phyloP scores from a whole-genome alignment of 2,888 invertebrate species.

The Serrognathus titanus region DNA sequence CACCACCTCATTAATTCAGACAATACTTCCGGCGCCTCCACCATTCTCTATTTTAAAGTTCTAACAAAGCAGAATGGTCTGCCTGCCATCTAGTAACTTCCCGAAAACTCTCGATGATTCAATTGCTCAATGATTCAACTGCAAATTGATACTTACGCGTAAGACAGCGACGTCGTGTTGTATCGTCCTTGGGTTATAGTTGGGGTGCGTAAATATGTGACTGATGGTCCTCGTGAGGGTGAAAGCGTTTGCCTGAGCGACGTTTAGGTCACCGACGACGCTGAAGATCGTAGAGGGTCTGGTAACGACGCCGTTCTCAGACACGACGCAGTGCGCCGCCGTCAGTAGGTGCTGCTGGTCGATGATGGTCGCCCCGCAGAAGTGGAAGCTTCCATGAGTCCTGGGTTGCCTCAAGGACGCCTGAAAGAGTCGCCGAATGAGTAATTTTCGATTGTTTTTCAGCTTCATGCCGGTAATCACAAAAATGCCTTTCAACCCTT shows the following conservation, averaged over 20 bases:
- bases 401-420: constrained; percentile 16
- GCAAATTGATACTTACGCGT: too few relatives aligned
- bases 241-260: neutral
- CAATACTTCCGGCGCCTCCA: too few relatives aligned
- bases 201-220: constrained; percentile 11
- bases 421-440: constrained; percentile 8
- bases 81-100: neutral
- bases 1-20: neutral
- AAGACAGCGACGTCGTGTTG: constrained; percentile 14
- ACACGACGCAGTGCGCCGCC: constrained; percentile 18
- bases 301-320: constrained; percentile 1
- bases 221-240: constrained; percentile 9
- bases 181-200: constrained; percentile 7
- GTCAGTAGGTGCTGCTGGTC: constrained; percentile 12
- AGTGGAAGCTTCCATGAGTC: constrained; percentile 3
- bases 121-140: too few relatives aligned
- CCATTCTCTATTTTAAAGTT: neutral
- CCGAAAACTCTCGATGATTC: neutral
- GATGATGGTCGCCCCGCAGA: constrained; percentile 17
- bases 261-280: constrained; percentile 15
- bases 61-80: too few relatives aligned
- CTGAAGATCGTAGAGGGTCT: constrained; percentile 2
- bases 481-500: too few relatives aligned
- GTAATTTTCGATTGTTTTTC: too few relatives aligned
- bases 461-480: neutral